phyloP scores from a whole-genome alignment of 2,888 invertebrate genomes.

The Gastracanthus pulcherrimus region DNA sequence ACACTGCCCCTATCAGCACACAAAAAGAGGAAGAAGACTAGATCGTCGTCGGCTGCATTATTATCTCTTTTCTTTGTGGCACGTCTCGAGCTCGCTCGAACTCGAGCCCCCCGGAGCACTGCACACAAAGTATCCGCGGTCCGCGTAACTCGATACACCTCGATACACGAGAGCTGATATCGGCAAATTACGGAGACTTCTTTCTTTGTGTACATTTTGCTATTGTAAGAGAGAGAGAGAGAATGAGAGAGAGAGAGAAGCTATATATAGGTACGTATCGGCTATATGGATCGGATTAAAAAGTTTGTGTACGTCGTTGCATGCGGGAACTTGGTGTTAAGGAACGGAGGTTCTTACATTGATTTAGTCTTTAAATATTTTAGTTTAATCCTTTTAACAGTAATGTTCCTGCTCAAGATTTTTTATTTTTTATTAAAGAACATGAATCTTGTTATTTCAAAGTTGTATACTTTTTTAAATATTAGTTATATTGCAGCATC shows the following conservation, averaged over 20 bases:
- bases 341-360: not conserved
- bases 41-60: not conserved
- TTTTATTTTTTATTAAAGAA: too few species aligned
- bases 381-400: not conserved
- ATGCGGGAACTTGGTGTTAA: not conserved
- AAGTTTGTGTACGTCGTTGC: not conserved
- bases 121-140: not conserved
- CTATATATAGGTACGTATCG: not conserved
- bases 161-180: constrained; percentile 2
- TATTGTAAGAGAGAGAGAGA: too few species aligned
- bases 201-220: not conserved
- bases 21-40: not conserved
- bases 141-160: constrained; percentile 14
- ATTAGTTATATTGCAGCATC: too few species aligned
- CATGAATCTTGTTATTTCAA: too few species aligned
- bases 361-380: not conserved
- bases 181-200: constrained; percentile 24
- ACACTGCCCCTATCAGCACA: not conserved
- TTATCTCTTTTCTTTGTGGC: not conserved
- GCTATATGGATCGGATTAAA: not conserved
- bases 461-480: too few species aligned
- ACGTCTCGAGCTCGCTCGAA: too few species aligned
- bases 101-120: too few species aligned
- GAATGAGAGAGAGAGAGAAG: not conserved
- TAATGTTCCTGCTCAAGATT: too few species aligned